Evolutionary conservation across 2,113 vertebrate genomes (phyloP).

Genomic region (Mesocricetus auratus): DNA sequence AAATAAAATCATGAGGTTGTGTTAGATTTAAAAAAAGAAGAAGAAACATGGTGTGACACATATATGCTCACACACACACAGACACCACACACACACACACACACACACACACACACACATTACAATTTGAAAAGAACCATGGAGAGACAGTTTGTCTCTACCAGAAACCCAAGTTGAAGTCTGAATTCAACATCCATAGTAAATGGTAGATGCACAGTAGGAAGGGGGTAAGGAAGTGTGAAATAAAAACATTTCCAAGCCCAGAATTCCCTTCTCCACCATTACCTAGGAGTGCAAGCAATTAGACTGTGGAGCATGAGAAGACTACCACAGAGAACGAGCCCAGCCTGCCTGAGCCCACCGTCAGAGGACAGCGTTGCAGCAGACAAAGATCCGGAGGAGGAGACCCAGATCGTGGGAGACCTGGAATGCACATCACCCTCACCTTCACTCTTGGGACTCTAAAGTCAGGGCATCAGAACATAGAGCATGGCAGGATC

Average conservation of each 20-base stretch:
- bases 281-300: neutral
- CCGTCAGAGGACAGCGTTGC: neutral
- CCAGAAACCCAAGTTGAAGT: neutral
- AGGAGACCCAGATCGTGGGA: neutral
- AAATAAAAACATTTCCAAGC: neutral
- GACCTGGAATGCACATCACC: neutral
- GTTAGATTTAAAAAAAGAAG: too few species aligned
- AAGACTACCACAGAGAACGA: neutral
- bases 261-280: neutral
- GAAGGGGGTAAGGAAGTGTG: neutral
- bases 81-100: neutral
- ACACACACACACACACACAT: neutral
- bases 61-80: neutral
- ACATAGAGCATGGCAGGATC: neutral
- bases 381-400: neutral
- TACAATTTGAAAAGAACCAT: neutral
- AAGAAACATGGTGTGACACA: too few species aligned
- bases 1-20: constrained; percentile 10
- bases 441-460: neutral
- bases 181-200: neutral
- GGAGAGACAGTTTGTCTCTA: neutral
- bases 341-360: neutral
- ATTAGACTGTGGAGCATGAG: neutral
- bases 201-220: neutral
- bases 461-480: neutral